Conservation (phyloP, 2,888 invertebrate genomes). For the Andrena fulva region DNA sequence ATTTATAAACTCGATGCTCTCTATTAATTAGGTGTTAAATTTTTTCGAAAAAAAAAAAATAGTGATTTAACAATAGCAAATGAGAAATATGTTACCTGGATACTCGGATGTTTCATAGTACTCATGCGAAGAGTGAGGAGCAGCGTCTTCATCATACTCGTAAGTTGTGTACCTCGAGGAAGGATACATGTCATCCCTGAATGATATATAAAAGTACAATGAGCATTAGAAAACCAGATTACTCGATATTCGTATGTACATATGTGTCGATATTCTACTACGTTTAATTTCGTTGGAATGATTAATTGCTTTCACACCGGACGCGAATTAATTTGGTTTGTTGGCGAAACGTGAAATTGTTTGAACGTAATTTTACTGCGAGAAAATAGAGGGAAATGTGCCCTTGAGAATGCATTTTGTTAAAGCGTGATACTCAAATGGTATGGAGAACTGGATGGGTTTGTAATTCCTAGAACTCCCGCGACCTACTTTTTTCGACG, state of each 20-base stretch:
- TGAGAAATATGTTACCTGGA: constrained; percentile 80
- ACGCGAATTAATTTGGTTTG: no score
- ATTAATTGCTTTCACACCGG: no score
- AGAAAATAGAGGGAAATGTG: no score
- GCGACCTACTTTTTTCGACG: no score
- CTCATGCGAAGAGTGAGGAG: constrained; percentile 83
- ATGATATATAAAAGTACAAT: constrained; percentile 34
- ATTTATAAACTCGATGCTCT: not conserved
- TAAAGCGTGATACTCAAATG: no score
- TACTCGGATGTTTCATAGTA: constrained; percentile 85
- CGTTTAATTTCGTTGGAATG: no score
- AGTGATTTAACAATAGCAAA: constrained; percentile 9
- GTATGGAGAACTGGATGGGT: no score
- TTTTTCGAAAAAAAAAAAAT: constrained; percentile 27
- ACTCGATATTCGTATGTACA: not conserved
- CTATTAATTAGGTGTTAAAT: constrained; percentile 20
- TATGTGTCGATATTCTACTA: not conserved
- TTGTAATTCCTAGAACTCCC: no score
- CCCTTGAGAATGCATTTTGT: no score
- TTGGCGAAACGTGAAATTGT: no score
- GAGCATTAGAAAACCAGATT: not conserved
- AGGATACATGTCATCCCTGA: constrained; percentile 78
- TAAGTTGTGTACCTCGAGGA: constrained; percentile 80
- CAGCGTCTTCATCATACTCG: constrained; percentile 82
- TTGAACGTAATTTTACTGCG: no score